Conservation (phyloP, 1,140 invertebrate genomes). For the Lysiphlebus fabarum region DNA sequence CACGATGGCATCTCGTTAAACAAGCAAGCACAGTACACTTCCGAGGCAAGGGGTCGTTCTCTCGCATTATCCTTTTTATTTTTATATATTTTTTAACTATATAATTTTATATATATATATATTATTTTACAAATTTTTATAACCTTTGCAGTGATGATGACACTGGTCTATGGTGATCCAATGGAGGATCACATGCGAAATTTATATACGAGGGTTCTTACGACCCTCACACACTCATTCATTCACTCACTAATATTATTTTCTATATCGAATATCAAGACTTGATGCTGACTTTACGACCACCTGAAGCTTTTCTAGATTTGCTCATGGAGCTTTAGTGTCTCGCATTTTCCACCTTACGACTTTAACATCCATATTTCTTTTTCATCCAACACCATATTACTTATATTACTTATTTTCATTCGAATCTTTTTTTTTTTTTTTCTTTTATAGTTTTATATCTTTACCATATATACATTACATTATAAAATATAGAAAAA, state of each 20-base stretch:
- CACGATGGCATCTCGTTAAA: constrained; percentile 9
- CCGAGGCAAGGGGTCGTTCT: not conserved
- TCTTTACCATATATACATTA: too few species aligned
- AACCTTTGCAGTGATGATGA: constrained; percentile 3
- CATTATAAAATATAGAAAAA: too few species aligned
- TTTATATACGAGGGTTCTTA: too few species aligned
- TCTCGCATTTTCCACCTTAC: constrained; percentile 11
- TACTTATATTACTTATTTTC: too few species aligned
- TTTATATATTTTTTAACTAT: not conserved
- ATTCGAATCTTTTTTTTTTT: not conserved
- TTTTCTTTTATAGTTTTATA: too few species aligned
- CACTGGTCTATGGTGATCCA: constrained; percentile 24
- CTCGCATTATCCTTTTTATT: not conserved
- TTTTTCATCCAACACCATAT: too few species aligned
- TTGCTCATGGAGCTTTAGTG: constrained; percentile 17
- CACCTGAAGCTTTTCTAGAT: constrained; percentile 22
- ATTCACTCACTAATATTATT: constrained; percentile 6
- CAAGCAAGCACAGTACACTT: not conserved
- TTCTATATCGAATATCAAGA: constrained; percentile 23
- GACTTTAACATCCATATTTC: constrained; percentile 6
- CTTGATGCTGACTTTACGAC: constrained; percentile 22
- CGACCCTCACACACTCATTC: not conserved
- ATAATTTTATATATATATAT: not conserved
- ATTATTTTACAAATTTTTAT: constrained; percentile 12
- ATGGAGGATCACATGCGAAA: not conserved